Evolutionary conservation across 2,797 vertebrate genomes (phyloP), one percentile per base, ranked within the genome.

Genomic region (Thalassophryne amazonica): DNA sequence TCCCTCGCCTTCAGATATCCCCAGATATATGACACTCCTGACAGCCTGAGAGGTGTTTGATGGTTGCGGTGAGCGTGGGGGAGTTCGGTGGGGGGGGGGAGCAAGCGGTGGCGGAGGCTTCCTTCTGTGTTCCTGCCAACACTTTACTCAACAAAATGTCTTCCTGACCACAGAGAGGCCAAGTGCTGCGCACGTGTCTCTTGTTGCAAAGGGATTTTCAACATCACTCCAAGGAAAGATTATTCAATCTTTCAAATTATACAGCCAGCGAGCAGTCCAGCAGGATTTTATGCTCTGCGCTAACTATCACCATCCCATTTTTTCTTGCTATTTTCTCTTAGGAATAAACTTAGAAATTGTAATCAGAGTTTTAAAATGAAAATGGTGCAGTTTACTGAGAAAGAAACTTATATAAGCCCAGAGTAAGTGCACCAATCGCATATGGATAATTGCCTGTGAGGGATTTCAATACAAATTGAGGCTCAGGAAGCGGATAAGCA

Each of bases 1-100:
- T 94, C 91, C 89, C 91, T 92, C 73, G 88, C 91, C 89, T 92
- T 90, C 80, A 86, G 71, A 86, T 85, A 83, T 81, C 83, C 81
- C 80, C 67, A 86, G 82, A 85, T 88, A 94, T 96, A 96, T 97
- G 95, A 98, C 92, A 94, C 93, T 92, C 91, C 92, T 94, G 95
- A 96, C 94, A 94, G 93, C 57, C 78, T 55, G 81, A 77, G 75
- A 74, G 69, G 76, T 62, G 68, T 79, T 46, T 59, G 61, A 63
- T 22, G 13, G 12, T 9, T 12, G 7, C 3, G 6, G 25, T 11
- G 25, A 9, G 3, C 13, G 25, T 27, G 15, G 41, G 14, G n/a
- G n/a, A n/a, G n/a, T n/a, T n/a, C 30, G 17, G 43, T 15, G 45
- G 52, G 61, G 73, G 69, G 3, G 34, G 66, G 29, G 52, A 52